These are phyloP conservation scores for Scelioninae gen. 2 DNA, from an alignment of 2,888 invertebrate genomes.

Conservation along the genomic window DNA sequence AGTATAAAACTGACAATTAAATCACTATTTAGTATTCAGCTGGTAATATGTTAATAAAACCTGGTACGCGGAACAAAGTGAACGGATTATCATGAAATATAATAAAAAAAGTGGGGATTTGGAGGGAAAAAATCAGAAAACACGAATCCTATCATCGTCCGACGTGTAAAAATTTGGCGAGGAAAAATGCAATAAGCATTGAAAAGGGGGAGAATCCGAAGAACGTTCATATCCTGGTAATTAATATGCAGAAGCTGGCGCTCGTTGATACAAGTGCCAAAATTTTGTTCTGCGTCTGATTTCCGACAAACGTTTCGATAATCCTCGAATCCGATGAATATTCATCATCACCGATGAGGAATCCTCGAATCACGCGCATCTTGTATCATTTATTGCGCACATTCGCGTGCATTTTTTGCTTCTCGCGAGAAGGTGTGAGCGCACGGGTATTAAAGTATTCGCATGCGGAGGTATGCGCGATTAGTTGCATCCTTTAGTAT, in stretches of 20 bases:
- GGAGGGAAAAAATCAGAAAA: no score
- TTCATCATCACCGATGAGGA: slow-evolving; percentile 9
- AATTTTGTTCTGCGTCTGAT: slow-evolving; percentile 29
- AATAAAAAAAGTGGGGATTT: no score
- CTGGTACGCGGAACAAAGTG: no score
- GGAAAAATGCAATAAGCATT: not conserved
- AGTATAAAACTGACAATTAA: no score
- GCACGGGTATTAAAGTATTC: no score
- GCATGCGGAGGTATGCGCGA: slow-evolving; percentile 32
- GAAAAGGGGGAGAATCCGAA: slow-evolving; percentile 1
- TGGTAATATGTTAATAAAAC: no score
- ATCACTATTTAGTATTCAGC: no score
- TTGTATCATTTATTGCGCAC: slow-evolving; percentile 30
- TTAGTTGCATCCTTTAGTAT: slow-evolving; percentile 49
- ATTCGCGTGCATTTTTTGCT: slow-evolving; percentile 27
- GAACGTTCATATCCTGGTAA: slow-evolving; percentile 9
- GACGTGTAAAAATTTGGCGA: no score
- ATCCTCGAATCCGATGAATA: slow-evolving; percentile 31
- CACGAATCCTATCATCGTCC: no score
- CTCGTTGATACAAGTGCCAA: slow-evolving; percentile 16
- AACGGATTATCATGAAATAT: no score
- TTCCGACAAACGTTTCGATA: slow-evolving; percentile 27
- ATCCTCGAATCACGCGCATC: slow-evolving; percentile 22
- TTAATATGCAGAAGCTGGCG: slow-evolving; percentile 27
- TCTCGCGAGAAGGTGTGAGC: slow-evolving; percentile 1